Evolutionary conservation across 2,113 vertebrate genomes (phyloP), one percentile per base, ranked within the genome.

Genomic region (Equus przewalskii): DNA sequence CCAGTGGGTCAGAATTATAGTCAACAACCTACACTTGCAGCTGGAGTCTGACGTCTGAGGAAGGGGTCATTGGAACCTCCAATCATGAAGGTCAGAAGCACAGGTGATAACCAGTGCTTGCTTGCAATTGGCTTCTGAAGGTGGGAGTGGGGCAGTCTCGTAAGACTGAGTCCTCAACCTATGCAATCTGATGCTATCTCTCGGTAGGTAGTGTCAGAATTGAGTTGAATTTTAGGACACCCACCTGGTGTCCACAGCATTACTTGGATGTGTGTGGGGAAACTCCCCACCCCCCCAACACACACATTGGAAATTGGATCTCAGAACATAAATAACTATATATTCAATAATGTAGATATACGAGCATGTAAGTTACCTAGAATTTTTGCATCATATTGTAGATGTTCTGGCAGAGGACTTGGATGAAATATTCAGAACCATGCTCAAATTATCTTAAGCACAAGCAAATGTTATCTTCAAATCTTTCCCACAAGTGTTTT

Each of bases 401-500:
- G 24, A 70, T 60, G 7, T 36, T 65, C 4, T 83, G 14, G 58
- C 65, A 54, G 36, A 89, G 15, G 6, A 92, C 84, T 70, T 56
- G 70, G 89, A 82, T 78, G 33, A 94, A 94, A 93, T 72, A 67
- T 78, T 44, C 30, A 91, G 58, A 88, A 4, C n/a, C 64, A 64
- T 28, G 1, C 26, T 60, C 22, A 69, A 78, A 82, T 89, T 79
- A 85, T 76, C 54, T 94, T 67, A 85, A 88, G 41, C 26, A 78
- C 3, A 85, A 91, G 30, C n/a, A 94, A 94, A 64, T 49, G 10
- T 46, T 93, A 91, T 46, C 80, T 91, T 88, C 60, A 93, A 94
- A 73, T 85, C 4, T 84, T 89, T n/a, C 44, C 79, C 70, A 11
- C 58, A 91, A 84, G 58, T 93, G 51, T 94, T 94, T 93, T 96